phyloP scores from a whole-genome alignment of 1,140 invertebrate species.

The Pseudomyrmex gracilis region DNA sequence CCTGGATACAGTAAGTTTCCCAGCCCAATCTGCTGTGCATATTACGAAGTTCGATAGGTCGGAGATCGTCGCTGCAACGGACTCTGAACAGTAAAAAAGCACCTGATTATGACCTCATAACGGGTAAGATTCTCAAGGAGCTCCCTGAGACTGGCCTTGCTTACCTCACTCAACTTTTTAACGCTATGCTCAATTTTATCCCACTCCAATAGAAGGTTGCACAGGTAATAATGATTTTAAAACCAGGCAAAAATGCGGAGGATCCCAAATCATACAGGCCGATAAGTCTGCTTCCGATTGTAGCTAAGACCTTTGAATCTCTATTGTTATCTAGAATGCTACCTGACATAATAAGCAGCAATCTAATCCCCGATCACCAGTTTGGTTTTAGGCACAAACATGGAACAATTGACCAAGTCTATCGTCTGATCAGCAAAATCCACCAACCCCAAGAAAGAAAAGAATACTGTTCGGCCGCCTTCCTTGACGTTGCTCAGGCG shows the following conservation, averaged over 20 bases:
- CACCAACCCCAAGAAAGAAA: neutral
- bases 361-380: conserved; percentile 72
- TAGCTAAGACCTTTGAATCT: conserved; percentile 78
- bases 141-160: conserved; percentile 68
- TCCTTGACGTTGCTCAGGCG: conserved; percentile 78
- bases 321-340: conserved; percentile 70
- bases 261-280: conserved; percentile 74
- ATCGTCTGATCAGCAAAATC: conserved; percentile 31
- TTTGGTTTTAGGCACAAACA: conserved; percentile 80
- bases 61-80: neutral
- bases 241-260: conserved; percentile 72
- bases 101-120: conserved; percentile 73
- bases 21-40: neutral
- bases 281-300: conserved; percentile 75
- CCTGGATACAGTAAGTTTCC: too few relatives aligned
- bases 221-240: conserved; percentile 75
- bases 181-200: conserved; percentile 27
- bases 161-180: neutral
- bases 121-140: conserved; percentile 64
- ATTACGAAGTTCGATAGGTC: neutral
- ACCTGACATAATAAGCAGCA: neutral
- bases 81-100: conserved; percentile 69
- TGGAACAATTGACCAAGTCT: conserved; percentile 74
- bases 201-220: conserved; percentile 78
- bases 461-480: conserved; percentile 67